Evolutionary conservation across 2,113 vertebrate genomes (phyloP).

Genomic region (Oncorhynchus masou): DNA sequence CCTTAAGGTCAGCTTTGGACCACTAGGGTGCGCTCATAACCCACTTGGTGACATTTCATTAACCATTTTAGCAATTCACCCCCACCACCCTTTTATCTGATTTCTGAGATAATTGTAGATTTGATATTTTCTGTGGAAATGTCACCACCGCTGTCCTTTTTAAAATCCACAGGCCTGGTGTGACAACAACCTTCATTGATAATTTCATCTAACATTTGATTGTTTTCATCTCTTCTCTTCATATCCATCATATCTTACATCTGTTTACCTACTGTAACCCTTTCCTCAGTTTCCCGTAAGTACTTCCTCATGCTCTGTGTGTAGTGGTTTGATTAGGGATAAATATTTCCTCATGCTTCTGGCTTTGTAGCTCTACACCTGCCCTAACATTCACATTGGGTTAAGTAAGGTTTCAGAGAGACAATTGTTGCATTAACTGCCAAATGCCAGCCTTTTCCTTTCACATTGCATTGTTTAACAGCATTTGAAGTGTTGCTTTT

Average conservation of each 20-base stretch:
- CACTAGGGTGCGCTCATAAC: background rate
- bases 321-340: background rate
- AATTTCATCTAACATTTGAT: constrained; percentile 31
- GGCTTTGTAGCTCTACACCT: too few relatives aligned
- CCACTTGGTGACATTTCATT: background rate
- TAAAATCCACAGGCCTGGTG: constrained; percentile 3
- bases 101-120: background rate
- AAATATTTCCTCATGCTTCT: background rate
- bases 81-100: background rate
- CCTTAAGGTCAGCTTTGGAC: background rate
- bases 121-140: background rate
- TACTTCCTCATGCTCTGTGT: constrained; percentile 44
- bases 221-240: constrained; percentile 51
- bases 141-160: background rate
- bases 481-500: too few relatives aligned
- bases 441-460: too few relatives aligned
- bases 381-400: too few relatives aligned
- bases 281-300: constrained; percentile 76
- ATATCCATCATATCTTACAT: constrained; percentile 47
- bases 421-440: too few relatives aligned
- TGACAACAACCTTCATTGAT: constrained; percentile 3
- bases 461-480: too few relatives aligned
- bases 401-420: too few relatives aligned
- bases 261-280: constrained; percentile 47
- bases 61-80: background rate